These are phyloP conservation scores for Melangyna quadrimaculata DNA, from an alignment of 2,888 invertebrate genomes.

Conservation along the genomic window DNA sequence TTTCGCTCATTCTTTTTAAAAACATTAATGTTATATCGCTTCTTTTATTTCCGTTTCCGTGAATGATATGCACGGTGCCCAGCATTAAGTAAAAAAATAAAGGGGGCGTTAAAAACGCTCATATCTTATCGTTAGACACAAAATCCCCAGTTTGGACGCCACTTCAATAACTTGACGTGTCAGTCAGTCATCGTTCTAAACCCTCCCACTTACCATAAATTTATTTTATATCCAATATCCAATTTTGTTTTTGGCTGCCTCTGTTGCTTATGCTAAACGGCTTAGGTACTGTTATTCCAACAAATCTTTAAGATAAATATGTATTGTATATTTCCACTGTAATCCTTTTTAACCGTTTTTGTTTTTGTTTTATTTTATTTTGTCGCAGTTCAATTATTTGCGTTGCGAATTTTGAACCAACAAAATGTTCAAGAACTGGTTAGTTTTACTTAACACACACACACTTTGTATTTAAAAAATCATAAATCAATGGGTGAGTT, in stretches of 20 bases:
- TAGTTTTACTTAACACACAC: conserved; percentile 3
- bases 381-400: conserved; percentile 5
- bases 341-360: conserved; percentile 48
- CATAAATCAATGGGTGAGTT: conserved; percentile 19
- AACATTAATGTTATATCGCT: conserved; percentile 22
- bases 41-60: conserved; percentile 10
- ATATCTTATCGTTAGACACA: conserved; percentile 44
- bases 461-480: conserved; percentile 2
- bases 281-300: conserved; percentile 27
- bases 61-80: conserved; percentile 15
- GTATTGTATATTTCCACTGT: no score
- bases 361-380: conserved; percentile 10
- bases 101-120: conserved; percentile 47
- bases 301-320: conserved; percentile 32
- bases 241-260: conserved; percentile 34
- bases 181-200: conserved; percentile 38
- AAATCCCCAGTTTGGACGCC: conserved; percentile 14
- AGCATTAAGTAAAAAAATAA: conserved; percentile 6
- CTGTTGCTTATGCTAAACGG: conserved; percentile 23
- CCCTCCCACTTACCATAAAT: conserved; percentile 67
- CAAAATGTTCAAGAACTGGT: conserved; percentile 13
- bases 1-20: background rate
- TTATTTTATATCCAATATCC: conserved; percentile 71
- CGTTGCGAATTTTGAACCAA: conserved; percentile 5
- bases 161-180: conserved; percentile 39